Base-by-base conservation (phyloP, 2,888 invertebrate genomes). In the Drosophila putrida region DNA sequence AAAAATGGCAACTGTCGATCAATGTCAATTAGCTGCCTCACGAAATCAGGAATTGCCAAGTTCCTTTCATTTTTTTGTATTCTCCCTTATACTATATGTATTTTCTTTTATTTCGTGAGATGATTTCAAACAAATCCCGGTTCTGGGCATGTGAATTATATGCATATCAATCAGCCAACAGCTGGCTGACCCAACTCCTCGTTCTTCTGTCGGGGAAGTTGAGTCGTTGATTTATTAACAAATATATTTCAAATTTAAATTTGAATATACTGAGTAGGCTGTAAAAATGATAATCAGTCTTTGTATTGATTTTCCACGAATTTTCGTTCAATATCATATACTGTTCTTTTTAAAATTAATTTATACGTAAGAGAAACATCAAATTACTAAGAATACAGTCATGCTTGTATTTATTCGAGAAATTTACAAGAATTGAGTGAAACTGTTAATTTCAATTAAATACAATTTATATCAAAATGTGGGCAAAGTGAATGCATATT, bases 1-100 rank as follows among this genome's bases (percentile, higher is more conserved):
- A 75, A 55, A 69, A 88, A 83, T 86, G 82, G 87, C 88, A 82
- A 71, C 87, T 88, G 89, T 83, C 83, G 82, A 83, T 88, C 83
- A 83, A 81, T 75, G 87, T 83, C 89, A 83, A 83, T 87, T 88
- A 82, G 78, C 64, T 71, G 62, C 43, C 82, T 54, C 64, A 63
- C 61, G 63, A 41, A 46, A 51, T 57, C 57, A 27, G 35, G 58
- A 51, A 38, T 44, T 46, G 35, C 33, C 60, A 13, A 46, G 54
- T 38, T 43, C 25, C 20, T 20, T 20, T 20, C 20, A 20, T 51
- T 60, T 46, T 15, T 49, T 47, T 62, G 13, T 31, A 2, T 41
- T 15, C 11, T 38, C 28, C 9, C 27, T 25, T 27, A 10, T n/a
- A n/a, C 13, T 27, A 10, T n/a, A n/a, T 25, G 38, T 53, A 59